Conservation (phyloP, 1,140 invertebrate genomes). For the Diplogasteroides magnus region DNA sequence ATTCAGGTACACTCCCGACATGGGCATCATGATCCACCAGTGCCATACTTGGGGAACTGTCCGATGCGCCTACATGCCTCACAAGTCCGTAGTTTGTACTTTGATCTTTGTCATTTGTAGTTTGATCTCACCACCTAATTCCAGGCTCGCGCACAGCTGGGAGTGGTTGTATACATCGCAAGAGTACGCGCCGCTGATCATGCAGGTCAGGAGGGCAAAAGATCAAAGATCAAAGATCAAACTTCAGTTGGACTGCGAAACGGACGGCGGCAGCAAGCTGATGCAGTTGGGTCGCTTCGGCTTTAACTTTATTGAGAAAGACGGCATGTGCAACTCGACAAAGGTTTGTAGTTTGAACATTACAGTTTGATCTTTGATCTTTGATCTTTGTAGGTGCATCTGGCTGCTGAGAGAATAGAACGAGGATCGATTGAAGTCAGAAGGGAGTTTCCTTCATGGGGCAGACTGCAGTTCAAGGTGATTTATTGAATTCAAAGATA, state of each 20-base stretch:
- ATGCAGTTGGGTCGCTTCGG: slow-evolving; percentile 52
- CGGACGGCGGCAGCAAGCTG: slow-evolving; percentile 52
- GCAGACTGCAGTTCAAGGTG: slow-evolving; percentile 47
- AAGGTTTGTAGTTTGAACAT: slow-evolving; percentile 8
- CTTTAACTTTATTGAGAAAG: slow-evolving; percentile 49
- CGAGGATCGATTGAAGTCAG: slow-evolving; percentile 33
- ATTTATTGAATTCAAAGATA: no score
- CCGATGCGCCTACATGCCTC: slow-evolving; percentile 46
- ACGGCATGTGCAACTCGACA: slow-evolving; percentile 47
- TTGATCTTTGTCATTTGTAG: background rate
- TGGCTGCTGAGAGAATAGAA: slow-evolving; percentile 37
- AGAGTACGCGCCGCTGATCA: slow-evolving; percentile 44
- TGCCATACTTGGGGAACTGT: slow-evolving; percentile 50
- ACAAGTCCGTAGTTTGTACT: slow-evolving; percentile 35
- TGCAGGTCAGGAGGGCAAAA: slow-evolving; percentile 26
- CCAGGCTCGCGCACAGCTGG: slow-evolving; percentile 48
- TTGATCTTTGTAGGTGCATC: slow-evolving; percentile 20
- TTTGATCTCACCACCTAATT: slow-evolving; percentile 5
- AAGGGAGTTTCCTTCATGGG: slow-evolving; percentile 41
- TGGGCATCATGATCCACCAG: slow-evolving; percentile 55
- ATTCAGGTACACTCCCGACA: slow-evolving; percentile 46
- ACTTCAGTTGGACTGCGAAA: slow-evolving; percentile 46
- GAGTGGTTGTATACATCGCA: slow-evolving; percentile 55
- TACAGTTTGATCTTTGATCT: slow-evolving; percentile 2
- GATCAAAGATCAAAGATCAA: background rate